Percentiles rank a stretch among this genome's conserved stretches.
Evolutionary conservation across 2,888 invertebrate genomes (phyloP).

Genomic region (Sympetrum striolatum): DNA sequence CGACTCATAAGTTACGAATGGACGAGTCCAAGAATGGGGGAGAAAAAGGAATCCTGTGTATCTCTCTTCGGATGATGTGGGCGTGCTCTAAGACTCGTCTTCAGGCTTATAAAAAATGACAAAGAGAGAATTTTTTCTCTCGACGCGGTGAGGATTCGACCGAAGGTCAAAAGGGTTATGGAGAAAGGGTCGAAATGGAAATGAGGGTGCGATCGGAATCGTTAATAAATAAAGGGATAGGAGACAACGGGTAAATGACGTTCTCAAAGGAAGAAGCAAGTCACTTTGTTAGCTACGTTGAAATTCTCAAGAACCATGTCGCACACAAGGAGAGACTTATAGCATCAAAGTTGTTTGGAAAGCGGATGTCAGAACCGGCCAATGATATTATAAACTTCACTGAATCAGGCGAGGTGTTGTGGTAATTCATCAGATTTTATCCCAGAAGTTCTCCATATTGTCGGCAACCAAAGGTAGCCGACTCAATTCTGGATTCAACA

Average conservation of each 20-base stretch:
- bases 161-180: not conserved
- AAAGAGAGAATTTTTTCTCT: not conserved
- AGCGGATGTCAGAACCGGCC: too few relatives aligned
- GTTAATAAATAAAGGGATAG: not conserved
- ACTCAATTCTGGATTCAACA: too few relatives aligned
- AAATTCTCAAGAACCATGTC: too few relatives aligned
- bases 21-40: not conserved
- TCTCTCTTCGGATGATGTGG: not conserved
- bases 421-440: too few relatives aligned
- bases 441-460: too few relatives aligned
- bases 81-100: not conserved
- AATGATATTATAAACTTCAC: too few relatives aligned
- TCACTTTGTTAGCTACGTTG: too few relatives aligned
- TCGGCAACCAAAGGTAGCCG: too few relatives aligned
- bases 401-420: too few relatives aligned
- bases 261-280: too few relatives aligned
- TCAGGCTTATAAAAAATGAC: not conserved
- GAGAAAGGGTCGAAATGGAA: not conserved
- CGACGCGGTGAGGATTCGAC: not conserved
- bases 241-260: not conserved
- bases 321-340: too few relatives aligned
- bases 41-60: not conserved
- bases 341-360: too few relatives aligned
- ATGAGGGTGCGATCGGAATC: not conserved
- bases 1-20: not conserved